Evolutionary conservation across 2,113 vertebrate species (phyloP).

Genomic region (Anser brachyrhynchus): DNA sequence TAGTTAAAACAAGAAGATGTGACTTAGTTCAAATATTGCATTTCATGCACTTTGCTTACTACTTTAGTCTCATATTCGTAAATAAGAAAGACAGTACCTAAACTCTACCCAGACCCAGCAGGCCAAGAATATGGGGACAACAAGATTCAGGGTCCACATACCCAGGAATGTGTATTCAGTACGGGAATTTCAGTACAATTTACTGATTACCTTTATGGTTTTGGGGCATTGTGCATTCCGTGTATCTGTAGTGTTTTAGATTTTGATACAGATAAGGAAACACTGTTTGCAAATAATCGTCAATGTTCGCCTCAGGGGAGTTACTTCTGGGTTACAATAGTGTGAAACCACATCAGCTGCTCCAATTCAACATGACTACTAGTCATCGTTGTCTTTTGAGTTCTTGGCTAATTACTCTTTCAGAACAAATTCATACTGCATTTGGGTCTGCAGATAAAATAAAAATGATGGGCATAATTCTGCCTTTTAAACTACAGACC

Average conservation of each 20-base stretch:
- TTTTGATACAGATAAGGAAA: not conserved
- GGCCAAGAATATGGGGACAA: not conserved
- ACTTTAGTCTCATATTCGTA: not conserved
- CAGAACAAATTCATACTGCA: not conserved
- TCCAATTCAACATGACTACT: not conserved
- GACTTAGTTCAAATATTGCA: not conserved
- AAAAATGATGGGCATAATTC: not conserved
- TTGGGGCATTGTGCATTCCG: not conserved
- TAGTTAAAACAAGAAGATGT: constrained; percentile 68
- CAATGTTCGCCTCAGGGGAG: not conserved
- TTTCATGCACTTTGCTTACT: not conserved
- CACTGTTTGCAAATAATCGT: not conserved
- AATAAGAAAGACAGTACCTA: not conserved
- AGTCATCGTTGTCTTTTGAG: not conserved
- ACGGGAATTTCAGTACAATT: not conserved
- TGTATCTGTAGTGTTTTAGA: not conserved
- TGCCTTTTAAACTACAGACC: not conserved
- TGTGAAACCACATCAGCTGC: not conserved
- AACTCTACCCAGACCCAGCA: not conserved
- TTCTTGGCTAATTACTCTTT: constrained; percentile 4
- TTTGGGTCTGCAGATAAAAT: not conserved
- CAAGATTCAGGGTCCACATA: not conserved
- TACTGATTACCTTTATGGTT: not conserved
- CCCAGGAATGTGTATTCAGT: not conserved
- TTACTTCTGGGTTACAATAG: not conserved